Base-by-base conservation (phyloP, 2,797 vertebrate species). In the Pangasius macronema region DNA sequence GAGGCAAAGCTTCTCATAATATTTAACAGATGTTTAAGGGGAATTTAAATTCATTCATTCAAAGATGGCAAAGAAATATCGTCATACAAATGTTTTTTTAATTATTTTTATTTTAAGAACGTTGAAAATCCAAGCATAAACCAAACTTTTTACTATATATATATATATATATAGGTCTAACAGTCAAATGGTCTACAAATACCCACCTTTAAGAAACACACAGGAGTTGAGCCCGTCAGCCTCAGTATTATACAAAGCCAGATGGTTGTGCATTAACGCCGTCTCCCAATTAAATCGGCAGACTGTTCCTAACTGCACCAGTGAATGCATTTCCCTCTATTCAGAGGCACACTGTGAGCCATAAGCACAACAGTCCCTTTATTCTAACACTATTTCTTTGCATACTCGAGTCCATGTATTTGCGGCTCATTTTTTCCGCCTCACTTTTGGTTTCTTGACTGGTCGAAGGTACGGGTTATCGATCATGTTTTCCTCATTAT, bases 361-460 rank as follows among this genome's bases (percentile, higher is more conserved):
- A 73, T 59, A 61, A 77, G 36, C 83, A 51, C 81, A 51, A 63
- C n/a, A 42, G 72, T 24, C 61, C 61, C 39, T 53, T 49, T 22
- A 68, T 68, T 83, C 61, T 42, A 10, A 36, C 46, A 42, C n/a
- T 63, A 42, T 63, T 27, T 76, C 61, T 18, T 76, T 76, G 57
- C 16, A 42, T n/a, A 63, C 42, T 30, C 0, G 20, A 92, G 92
- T 89, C 27, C 51, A 30, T 75, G 85, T 33, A 42, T n/a, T 3
- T 5, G 10, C 18, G 3, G 0, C 86, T 98, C 95, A 99, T 93
- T 99, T 99, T 97, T 99, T 99, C 93, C 99, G 95, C 91, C 98
- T 97, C 87, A 99, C 97, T 96, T 99, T 99, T 92, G 99, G 99
- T 87, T 99, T 99, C 92, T 99, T 99, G 83, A 99, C 99, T 0